A percentile compares a stretch with the other conserved stretches of the same genome.
Conservation (phyloP, 2,113 vertebrate species). For the Eidolon helvum region DNA sequence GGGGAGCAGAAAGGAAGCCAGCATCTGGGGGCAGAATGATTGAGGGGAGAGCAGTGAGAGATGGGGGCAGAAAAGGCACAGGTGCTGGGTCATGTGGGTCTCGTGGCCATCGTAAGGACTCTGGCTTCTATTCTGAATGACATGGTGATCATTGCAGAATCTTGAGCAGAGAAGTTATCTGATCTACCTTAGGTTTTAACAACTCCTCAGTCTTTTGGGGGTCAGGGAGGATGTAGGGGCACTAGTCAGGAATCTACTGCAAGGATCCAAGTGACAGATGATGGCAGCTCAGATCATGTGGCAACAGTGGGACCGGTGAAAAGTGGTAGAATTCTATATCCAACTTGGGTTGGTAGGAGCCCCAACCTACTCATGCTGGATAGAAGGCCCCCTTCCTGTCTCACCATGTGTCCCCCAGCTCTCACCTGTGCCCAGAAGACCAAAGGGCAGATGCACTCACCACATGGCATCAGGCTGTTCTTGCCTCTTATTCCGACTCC, state of each 20-base stretch:
- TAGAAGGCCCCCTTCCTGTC: rapidly evolving
- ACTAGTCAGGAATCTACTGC: neutral
- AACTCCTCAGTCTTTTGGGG: neutral
- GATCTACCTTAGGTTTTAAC: neutral
- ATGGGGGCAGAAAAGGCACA: neutral
- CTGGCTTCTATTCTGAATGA: neutral
- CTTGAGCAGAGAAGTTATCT: neutral
- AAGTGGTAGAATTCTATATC: neutral
- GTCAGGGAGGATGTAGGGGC: neutral
- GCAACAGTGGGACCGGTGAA: neutral
- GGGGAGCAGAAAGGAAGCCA: neutral
- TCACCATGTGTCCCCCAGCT: neutral
- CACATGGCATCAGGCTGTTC: neutral
- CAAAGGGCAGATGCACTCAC: neutral
- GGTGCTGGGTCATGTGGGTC: neutral
- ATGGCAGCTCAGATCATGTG: neutral
- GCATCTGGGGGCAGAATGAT: neutral
- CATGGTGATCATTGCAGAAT: neutral
- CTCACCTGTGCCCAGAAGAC: neutral
- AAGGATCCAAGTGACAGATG: neutral
- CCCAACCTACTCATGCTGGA: neutral
- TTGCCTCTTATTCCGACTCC: neutral
- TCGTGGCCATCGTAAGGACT: neutral
- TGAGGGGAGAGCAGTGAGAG: no score
- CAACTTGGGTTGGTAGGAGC: neutral